Conservation (phyloP, 2,888 invertebrate genomes). For the Plagiodera versicolora region DNA sequence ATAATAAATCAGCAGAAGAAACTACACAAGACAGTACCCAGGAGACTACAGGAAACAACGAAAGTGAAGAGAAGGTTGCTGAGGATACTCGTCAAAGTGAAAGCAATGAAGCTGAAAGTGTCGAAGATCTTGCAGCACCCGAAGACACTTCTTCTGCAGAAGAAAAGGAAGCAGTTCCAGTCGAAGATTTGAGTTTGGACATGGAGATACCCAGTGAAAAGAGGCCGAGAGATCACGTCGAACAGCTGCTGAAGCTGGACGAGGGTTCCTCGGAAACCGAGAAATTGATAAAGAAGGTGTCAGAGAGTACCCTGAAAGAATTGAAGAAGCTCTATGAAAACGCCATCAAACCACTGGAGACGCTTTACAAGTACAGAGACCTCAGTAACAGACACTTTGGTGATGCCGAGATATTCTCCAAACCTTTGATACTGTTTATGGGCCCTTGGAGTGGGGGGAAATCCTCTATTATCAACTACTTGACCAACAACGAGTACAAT, state of each 20-base stretch:
- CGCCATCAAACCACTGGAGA: slow-evolving; percentile 87
- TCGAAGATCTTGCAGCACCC: slow-evolving; percentile 20
- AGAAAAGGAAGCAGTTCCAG: slow-evolving; percentile 49
- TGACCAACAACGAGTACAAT: slow-evolving; percentile 84
- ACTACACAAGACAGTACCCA: not conserved
- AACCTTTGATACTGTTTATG: slow-evolving; percentile 90
- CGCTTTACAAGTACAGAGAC: slow-evolving; percentile 88
- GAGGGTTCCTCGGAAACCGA: slow-evolving; percentile 74
- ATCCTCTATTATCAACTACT: slow-evolving; percentile 90
- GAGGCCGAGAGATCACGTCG: slow-evolving; percentile 78
- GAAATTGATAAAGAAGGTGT: slow-evolving; percentile 70
- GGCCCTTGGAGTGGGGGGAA: slow-evolving; percentile 97
- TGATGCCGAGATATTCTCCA: slow-evolving; percentile 93
- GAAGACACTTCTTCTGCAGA: slow-evolving; percentile 24
- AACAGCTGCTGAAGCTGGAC: slow-evolving; percentile 77
- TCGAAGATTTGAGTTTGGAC: slow-evolving; percentile 64
- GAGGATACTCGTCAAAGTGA: slow-evolving; percentile 14
- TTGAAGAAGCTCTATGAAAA: slow-evolving; percentile 83
- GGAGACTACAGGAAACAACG: slow-evolving; percentile 3
- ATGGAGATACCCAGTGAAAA: slow-evolving; percentile 76
- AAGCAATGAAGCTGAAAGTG: slow-evolving; percentile 19
- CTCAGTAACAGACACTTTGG: slow-evolving; percentile 89
- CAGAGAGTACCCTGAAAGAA: slow-evolving; percentile 79
- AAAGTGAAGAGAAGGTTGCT: slow-evolving; percentile 16
- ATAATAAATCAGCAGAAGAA: not conserved